phyloP scores from a whole-genome alignment of 2,797 vertebrate genomes.

The Chrysocyon brachyurus region DNA sequence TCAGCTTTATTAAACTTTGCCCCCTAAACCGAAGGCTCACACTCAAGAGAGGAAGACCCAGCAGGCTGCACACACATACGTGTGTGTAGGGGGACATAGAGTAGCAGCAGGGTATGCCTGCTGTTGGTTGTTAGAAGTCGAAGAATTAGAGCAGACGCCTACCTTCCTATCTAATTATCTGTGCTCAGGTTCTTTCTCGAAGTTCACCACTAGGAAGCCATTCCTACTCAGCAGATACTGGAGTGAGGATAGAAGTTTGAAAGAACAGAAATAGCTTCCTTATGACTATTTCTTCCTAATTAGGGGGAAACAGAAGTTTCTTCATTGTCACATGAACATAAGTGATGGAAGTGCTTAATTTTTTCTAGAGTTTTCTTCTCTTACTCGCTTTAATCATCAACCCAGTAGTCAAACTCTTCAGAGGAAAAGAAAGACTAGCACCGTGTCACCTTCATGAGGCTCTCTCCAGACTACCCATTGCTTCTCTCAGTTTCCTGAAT shows the following conservation, averaged over 20 bases:
- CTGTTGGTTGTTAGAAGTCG: background rate
- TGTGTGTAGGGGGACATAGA: background rate
- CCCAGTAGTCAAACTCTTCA: background rate
- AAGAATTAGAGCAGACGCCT: background rate
- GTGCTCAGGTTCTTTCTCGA: background rate
- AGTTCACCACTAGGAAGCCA: background rate
- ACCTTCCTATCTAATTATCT: background rate
- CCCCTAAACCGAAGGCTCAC: background rate
- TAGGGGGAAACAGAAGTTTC: background rate
- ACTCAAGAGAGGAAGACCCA: background rate
- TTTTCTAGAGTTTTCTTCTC: background rate
- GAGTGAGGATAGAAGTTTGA: background rate
- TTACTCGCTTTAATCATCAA: background rate
- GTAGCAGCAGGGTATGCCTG: background rate
- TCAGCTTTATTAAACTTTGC: background rate
- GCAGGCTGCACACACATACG: background rate
- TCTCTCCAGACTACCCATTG: background rate
- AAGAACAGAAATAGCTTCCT: background rate
- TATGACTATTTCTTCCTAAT: background rate
- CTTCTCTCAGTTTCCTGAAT: background rate
- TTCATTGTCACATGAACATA: background rate
- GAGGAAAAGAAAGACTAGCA: background rate
- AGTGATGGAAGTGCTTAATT: background rate
- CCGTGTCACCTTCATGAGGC: background rate
- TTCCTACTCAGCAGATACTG: background rate